A percentile compares a stretch with the other conserved stretches of the same genome.
phyloP scores from a whole-genome alignment of 2,113 vertebrate genomes.

The Ailuropoda melanoleuca region DNA sequence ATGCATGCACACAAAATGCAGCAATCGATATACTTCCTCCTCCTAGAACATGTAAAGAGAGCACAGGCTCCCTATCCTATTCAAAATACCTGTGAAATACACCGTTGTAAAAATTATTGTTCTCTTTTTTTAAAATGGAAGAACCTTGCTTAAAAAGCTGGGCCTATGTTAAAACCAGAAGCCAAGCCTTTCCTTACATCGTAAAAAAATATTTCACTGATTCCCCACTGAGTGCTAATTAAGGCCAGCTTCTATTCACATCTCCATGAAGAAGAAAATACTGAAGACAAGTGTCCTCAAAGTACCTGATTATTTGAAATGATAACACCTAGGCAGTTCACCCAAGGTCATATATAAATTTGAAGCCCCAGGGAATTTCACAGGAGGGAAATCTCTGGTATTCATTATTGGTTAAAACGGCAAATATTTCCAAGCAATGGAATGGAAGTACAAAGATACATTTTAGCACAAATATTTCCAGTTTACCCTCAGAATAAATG shows the following conservation, averaged over 20 bases:
- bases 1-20: neutral
- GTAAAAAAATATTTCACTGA: neutral
- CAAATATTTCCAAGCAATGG: neutral
- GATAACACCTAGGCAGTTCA: neutral
- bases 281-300: neutral
- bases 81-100: neutral
- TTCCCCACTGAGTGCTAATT: neutral
- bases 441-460: neutral
- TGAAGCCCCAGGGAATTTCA: neutral
- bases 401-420: neutral
- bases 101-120: neutral
- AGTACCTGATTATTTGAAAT: neutral
- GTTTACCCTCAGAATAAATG: neutral
- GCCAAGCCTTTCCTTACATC: neutral
- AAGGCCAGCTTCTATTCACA: neutral
- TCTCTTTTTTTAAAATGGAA: neutral
- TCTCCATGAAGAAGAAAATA: neutral
- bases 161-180: neutral
- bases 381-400: neutral
- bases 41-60: neutral
- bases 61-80: neutral
- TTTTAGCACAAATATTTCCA: slow-evolving; percentile 31
- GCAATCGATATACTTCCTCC: neutral
- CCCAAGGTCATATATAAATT: neutral
- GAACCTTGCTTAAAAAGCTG: neutral